Base-by-base conservation (phyloP, 2,888 invertebrate genomes). In the Bhutanitis thaidina region DNA sequence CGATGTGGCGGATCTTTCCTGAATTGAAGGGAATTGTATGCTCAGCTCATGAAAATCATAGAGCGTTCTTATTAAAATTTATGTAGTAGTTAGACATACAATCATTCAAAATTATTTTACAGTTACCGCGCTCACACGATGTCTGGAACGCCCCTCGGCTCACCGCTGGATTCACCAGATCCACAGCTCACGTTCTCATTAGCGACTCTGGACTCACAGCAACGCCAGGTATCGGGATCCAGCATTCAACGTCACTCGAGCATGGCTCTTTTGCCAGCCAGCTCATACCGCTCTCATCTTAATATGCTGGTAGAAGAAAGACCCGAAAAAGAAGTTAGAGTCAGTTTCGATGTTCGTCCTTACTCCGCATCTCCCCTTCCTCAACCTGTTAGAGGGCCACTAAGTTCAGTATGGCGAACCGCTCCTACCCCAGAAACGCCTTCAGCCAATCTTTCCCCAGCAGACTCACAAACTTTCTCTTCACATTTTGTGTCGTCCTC, bases 71-170 rank as follows among this genome's bases (percentile, higher is more conserved):
- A 5, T 20, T 20, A 20, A 20, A 2, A 20, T 20, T 20, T 5
- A 2, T 20, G 3, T 20, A 20, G 3, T 5, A 20, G 20, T 20
- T 20, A 5, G 5, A 20, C 7, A 27, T 4, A 1, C 1, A 27
- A 36, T 12, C 13, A 15, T 20, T 49, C 15, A 12, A 32, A 5
- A 41, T 40, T 46, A 44, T 29, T 30, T 90, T 91, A 60, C 90
- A 96, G 96, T 90, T 95, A 94, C 81, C 93, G 95, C 69, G 93
- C 95, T 52, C 96, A 95, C 82, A 94, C 95, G 62, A 94, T 94
- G 73, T 91, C 93, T 61, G 95, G 95, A 43, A 95, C 95, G 45
- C 93, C 95, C 4, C 90, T 94, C 53, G 95, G 94, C 60, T 95
- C 95, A 56, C 96, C 96, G n/a, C 85, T 95, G 74, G 96, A 96